Conservation (phyloP, 2,797 vertebrate species). For the Sciurus vulgaris region DNA sequence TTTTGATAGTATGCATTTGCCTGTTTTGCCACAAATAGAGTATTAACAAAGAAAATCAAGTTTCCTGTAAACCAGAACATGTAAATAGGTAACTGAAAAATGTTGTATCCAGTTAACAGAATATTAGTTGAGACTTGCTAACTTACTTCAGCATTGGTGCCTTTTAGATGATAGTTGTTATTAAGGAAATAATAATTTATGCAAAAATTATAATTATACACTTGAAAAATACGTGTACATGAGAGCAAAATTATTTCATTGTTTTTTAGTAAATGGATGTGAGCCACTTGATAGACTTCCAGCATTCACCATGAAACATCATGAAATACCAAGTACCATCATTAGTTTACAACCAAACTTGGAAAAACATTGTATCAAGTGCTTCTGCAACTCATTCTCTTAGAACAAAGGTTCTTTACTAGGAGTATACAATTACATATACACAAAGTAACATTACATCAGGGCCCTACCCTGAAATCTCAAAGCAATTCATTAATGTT, state of each 20-base stretch:
- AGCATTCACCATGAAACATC: not conserved
- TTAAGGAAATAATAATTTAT: constrained; percentile 52
- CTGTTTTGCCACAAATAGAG: not conserved
- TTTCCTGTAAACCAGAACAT: constrained; percentile 34
- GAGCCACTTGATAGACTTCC: not conserved
- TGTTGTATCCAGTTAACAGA: not conserved
- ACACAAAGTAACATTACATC: not conserved
- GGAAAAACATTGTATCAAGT: not conserved
- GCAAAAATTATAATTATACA: not conserved
- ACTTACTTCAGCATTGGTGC: not conserved
- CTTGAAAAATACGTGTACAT: not conserved
- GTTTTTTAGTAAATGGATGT: not conserved
- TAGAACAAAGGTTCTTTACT: not conserved
- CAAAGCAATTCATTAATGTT: not conserved
- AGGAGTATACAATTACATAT: not conserved
- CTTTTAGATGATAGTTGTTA: constrained; percentile 28
- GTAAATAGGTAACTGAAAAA: not conserved
- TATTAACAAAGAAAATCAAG: constrained; percentile 31
- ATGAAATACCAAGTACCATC: not conserved
- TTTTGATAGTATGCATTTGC: constrained; percentile 20
- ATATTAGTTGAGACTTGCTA: not conserved
- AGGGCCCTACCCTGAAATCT: not conserved
- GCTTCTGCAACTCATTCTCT: not conserved
- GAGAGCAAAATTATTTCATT: not conserved
- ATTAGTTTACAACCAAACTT: not conserved